phyloP scores from a whole-genome alignment of 1,140 invertebrate species.

The Halesus radiatus region DNA sequence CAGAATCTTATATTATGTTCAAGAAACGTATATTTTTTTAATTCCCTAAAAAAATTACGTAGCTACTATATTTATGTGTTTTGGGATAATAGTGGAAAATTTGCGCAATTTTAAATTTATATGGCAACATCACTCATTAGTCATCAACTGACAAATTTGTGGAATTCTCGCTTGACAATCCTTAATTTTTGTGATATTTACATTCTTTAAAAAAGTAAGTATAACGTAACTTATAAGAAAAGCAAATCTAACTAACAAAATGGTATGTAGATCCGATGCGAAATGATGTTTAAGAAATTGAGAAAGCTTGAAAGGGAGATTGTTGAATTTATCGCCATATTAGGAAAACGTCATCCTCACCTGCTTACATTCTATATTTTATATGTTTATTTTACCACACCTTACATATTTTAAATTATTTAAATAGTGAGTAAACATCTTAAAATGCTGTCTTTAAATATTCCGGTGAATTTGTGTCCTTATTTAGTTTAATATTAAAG shows the following conservation, averaged over 20 bases:
- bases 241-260: neutral
- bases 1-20: too few species aligned
- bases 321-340: conserved; percentile 47
- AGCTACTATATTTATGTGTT: neutral
- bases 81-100: too few species aligned
- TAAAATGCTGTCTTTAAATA: neutral
- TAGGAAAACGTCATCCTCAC: conserved; percentile 51
- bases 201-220: conserved; percentile 10
- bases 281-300: neutral
- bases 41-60: too few species aligned
- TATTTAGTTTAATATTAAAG: neutral
- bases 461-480: too few species aligned
- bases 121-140: conserved; percentile 28
- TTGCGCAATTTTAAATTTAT: neutral
- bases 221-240: neutral
- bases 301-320: neutral
- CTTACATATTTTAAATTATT: neutral
- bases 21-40: too few species aligned
- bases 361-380: conserved; percentile 31
- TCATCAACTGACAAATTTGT: conserved; percentile 32
- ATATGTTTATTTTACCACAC: conserved; percentile 15
- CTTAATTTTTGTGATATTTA: conserved; percentile 22
- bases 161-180: conserved; percentile 8
- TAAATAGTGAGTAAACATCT: neutral
- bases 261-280: neutral